Conservation (phyloP, 1,140 invertebrate species). For the Drosophila grimshawi region DNA sequence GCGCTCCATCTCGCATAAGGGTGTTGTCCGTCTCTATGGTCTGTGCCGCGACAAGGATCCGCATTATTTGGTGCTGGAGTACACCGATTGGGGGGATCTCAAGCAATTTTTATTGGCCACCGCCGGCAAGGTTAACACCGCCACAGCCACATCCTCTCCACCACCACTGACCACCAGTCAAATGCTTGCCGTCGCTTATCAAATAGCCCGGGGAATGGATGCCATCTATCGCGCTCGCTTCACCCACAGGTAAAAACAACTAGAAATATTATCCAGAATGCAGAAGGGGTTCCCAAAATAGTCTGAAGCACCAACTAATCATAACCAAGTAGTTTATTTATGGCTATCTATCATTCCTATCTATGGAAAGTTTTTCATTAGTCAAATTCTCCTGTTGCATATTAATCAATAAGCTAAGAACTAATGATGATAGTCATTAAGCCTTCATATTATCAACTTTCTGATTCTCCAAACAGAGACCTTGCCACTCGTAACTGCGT, state of each 20-base stretch:
- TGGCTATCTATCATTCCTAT: too few relatives aligned
- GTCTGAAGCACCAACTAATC: too few relatives aligned
- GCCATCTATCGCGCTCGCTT: slow-evolving; percentile 86
- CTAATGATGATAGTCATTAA: slow-evolving; percentile 25
- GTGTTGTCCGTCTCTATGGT: slow-evolving; percentile 91
- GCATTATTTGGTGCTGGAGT: slow-evolving; percentile 95
- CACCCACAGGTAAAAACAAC: slow-evolving; percentile 71
- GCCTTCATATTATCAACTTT: neutral
- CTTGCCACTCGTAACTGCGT: slow-evolving; percentile 97
- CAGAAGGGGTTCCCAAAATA: too few relatives aligned
- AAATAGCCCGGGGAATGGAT: slow-evolving; percentile 94
- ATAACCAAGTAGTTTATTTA: too few relatives aligned
- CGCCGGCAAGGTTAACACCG: slow-evolving; percentile 76
- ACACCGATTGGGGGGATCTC: slow-evolving; percentile 97
- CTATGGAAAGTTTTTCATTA: neutral
- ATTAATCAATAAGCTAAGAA: neutral
- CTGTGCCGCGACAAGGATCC: slow-evolving; percentile 93
- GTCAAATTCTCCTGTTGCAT: neutral
- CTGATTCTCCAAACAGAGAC: slow-evolving; percentile 86
- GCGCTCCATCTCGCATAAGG: slow-evolving; percentile 91
- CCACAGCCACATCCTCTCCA: slow-evolving; percentile 83
- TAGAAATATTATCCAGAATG: too few relatives aligned
- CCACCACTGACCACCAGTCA: slow-evolving; percentile 89
- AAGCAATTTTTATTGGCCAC: slow-evolving; percentile 97
- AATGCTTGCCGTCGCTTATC: slow-evolving; percentile 89